These are phyloP conservation scores for Cheilosia variabilis DNA, from an alignment of 2,888 invertebrate species.

Conservation along the genomic window DNA sequence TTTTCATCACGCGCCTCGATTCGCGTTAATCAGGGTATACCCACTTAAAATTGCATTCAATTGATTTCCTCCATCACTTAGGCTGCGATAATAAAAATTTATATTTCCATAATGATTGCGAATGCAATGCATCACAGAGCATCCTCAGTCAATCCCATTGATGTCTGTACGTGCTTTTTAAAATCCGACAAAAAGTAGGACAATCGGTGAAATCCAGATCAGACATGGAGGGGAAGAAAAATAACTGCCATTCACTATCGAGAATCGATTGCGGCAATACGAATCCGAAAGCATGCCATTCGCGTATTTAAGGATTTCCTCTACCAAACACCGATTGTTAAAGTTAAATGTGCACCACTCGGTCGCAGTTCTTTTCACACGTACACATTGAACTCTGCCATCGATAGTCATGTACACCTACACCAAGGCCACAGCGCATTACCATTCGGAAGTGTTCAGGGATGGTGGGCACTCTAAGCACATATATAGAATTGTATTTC, in stretches of 20 bases:
- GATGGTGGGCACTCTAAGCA: background rate
- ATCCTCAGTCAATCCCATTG: constrained; percentile 47
- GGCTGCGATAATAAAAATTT: background rate
- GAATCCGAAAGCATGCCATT: constrained; percentile 30
- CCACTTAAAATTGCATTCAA: constrained; percentile 39
- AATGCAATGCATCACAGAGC: constrained; percentile 39
- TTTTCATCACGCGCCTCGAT: background rate
- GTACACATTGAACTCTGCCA: constrained; percentile 40
- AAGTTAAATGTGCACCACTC: constrained; percentile 55
- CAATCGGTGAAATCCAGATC: constrained; percentile 30
- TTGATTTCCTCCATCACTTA: constrained; percentile 20
- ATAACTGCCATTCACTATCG: constrained; percentile 14
- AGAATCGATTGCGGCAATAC: constrained; percentile 56
- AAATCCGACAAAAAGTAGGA: background rate
- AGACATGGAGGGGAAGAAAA: constrained; percentile 4
- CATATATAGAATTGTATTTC: constrained; percentile 5
- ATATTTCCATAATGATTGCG: constrained; percentile 48
- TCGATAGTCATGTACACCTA: constrained; percentile 14
- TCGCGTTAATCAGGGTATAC: constrained; percentile 3
- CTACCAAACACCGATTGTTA: constrained; percentile 56
- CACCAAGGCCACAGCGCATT: constrained; percentile 28
- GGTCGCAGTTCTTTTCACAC: constrained; percentile 51
- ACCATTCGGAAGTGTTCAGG: constrained; percentile 26
- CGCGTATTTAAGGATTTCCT: constrained; percentile 47
- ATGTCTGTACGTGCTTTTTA: constrained; percentile 46